These are phyloP conservation scores for Mungos mungo DNA, from an alignment of 2,113 vertebrate genomes.

Conservation along the genomic window DNA sequence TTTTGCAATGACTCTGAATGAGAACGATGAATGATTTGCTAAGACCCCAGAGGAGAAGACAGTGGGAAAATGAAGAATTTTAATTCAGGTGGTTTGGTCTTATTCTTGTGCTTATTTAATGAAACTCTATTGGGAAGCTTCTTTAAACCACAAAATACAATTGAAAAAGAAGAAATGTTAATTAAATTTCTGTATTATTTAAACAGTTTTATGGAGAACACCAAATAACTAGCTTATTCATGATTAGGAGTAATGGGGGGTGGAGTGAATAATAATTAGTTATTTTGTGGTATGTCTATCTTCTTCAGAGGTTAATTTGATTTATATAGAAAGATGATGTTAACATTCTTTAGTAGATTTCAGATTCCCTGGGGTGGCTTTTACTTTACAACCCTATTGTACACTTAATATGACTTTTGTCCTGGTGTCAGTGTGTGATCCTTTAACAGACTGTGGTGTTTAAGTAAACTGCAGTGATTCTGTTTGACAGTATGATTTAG, in stretches of 20 bases:
- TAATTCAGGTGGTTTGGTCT: conserved; percentile 28
- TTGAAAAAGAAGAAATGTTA: background rate
- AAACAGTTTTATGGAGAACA: conserved; percentile 43
- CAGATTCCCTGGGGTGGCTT: conserved; percentile 38
- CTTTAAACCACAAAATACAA: conserved; percentile 40
- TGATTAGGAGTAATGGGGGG: conserved; percentile 10
- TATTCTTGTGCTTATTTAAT: background rate
- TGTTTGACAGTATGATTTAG: background rate
- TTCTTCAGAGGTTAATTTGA: conserved; percentile 58
- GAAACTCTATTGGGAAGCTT: conserved; percentile 16
- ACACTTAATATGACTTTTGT: conserved; percentile 35
- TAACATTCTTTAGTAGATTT: conserved; percentile 60
- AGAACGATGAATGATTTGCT: background rate
- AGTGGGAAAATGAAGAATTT: conserved; percentile 35
- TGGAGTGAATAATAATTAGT: conserved; percentile 7
- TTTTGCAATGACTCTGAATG: background rate
- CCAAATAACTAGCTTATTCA: conserved; percentile 26
- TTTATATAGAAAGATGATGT: conserved; percentile 44
- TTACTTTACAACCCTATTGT: conserved; percentile 31
- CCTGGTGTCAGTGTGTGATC: background rate
- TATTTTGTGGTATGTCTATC: conserved; percentile 38
- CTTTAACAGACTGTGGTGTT: background rate
- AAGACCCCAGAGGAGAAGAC: background rate
- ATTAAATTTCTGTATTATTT: conserved; percentile 62
- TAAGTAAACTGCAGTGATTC: background rate